Conservation (phyloP, 2,113 vertebrate genomes). For the Rhabdornis inornatus region DNA sequence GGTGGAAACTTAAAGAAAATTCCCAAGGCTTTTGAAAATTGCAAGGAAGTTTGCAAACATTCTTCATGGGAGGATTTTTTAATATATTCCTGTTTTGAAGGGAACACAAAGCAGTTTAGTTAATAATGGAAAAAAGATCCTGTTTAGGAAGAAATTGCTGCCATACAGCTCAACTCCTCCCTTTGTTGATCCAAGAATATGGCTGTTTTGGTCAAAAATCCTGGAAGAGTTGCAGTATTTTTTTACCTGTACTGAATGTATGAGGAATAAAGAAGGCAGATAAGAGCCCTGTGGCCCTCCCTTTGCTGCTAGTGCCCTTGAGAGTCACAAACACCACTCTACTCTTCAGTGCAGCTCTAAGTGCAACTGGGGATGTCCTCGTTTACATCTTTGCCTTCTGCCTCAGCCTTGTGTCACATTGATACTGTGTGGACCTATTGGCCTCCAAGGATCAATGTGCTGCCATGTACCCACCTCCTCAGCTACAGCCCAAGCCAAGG, state of each 20-base stretch:
- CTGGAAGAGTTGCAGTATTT: background rate
- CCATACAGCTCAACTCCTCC: background rate
- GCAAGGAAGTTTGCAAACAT: background rate
- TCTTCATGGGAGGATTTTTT: background rate
- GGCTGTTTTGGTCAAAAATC: background rate
- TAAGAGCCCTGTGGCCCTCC: background rate
- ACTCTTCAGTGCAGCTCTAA: background rate
- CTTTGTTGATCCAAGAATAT: background rate
- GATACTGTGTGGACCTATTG: fast-evolving
- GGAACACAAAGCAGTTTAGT: background rate
- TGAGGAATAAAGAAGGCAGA: background rate
- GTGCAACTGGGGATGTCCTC: background rate
- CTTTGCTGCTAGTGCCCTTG: background rate
- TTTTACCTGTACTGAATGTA: background rate
- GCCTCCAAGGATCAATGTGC: background rate
- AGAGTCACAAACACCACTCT: background rate
- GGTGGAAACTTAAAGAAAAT: background rate
- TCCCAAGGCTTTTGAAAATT: background rate
- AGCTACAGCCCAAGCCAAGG: background rate
- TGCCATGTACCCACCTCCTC: background rate
- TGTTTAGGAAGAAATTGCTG: background rate
- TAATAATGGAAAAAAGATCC: background rate
- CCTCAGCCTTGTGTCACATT: background rate
- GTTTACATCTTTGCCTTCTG: background rate
- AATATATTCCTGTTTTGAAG: background rate